These are phyloP conservation scores for Hirundichthys speculiger DNA, from an alignment of 2,113 vertebrate genomes.

Conservation along the genomic window DNA sequence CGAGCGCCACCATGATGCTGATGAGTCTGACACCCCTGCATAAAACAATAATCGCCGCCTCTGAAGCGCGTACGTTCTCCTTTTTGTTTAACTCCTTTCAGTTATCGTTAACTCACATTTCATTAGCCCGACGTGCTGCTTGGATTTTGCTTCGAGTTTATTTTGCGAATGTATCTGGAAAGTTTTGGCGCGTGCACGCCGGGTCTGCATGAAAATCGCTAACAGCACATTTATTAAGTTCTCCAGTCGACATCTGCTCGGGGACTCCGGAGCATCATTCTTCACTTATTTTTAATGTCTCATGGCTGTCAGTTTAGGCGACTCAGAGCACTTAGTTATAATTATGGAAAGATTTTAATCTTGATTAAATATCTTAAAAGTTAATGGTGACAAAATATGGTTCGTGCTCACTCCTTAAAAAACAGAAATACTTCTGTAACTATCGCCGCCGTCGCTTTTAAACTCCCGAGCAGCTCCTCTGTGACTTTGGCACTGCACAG, in stretches of 20 bases:
- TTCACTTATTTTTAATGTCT: slow-evolving; percentile 28
- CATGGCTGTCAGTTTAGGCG: slow-evolving; percentile 20
- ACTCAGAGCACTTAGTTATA: slow-evolving; percentile 11
- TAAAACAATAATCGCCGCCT: slow-evolving; percentile 6
- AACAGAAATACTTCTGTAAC: neutral
- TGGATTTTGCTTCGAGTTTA: neutral
- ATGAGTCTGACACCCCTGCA: too few species aligned
- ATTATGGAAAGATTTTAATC: slow-evolving; percentile 20
- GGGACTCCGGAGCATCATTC: slow-evolving; percentile 8
- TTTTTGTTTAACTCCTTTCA: too few species aligned
- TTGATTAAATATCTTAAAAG: slow-evolving; percentile 8
- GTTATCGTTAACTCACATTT: too few species aligned
- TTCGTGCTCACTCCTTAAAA: neutral
- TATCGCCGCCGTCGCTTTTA: neutral
- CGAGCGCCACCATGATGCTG: too few species aligned
- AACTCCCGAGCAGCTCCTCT: neutral
- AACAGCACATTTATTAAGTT: slow-evolving; percentile 12
- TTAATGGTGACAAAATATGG: neutral
- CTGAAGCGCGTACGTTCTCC: too few species aligned
- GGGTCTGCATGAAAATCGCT: neutral
- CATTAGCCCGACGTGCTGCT: neutral
- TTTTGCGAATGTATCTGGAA: slow-evolving; percentile 10
- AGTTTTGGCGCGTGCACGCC: neutral
- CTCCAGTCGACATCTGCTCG: slow-evolving; percentile 17
- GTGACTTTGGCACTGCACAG: slow-evolving; percentile 2